Evolutionary conservation across 1,140 invertebrate species (phyloP).

Genomic region (Battus philenor): DNA sequence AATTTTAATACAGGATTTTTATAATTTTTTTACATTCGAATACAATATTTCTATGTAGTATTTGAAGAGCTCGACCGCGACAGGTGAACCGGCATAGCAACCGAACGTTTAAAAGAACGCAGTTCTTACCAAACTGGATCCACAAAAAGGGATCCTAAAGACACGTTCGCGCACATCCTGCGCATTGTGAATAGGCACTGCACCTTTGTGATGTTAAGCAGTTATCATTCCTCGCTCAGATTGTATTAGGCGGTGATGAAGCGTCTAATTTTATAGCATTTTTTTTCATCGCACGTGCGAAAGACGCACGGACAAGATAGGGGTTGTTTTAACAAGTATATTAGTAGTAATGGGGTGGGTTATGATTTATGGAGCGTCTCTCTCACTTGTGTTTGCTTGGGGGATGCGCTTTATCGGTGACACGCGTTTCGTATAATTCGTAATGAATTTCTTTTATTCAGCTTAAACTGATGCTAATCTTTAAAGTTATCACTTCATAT

Average conservation of each 20-base stretch:
- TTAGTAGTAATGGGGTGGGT: conserved; percentile 64
- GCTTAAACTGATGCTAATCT: no score
- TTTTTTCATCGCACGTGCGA: conserved; percentile 63
- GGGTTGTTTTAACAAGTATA: conserved; percentile 74
- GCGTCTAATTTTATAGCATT: conserved; percentile 54
- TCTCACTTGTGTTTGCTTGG: conserved; percentile 62
- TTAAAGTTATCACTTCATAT: no score
- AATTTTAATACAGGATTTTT: no score
- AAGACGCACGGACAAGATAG: conserved; percentile 63
- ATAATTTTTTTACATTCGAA: background rate
- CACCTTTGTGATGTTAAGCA: conserved; percentile 67
- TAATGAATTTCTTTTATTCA: conserved; percentile 45
- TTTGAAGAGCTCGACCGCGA: conserved; percentile 26
- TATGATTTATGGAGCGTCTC: conserved; percentile 72
- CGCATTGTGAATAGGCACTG: conserved; percentile 39
- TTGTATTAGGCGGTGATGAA: conserved; percentile 44
- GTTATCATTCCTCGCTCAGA: conserved; percentile 53
- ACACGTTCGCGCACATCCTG: conserved; percentile 51
- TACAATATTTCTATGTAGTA: conserved; percentile 5
- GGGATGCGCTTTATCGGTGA: conserved; percentile 63
- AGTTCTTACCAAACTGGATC: conserved; percentile 28
- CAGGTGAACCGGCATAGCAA: conserved; percentile 60
- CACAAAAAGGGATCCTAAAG: conserved; percentile 40
- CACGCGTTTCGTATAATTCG: conserved; percentile 44
- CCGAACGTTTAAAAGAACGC: conserved; percentile 31